Conservation (phyloP, 2,113 vertebrate genomes). For the Accipiter virgatus region DNA sequence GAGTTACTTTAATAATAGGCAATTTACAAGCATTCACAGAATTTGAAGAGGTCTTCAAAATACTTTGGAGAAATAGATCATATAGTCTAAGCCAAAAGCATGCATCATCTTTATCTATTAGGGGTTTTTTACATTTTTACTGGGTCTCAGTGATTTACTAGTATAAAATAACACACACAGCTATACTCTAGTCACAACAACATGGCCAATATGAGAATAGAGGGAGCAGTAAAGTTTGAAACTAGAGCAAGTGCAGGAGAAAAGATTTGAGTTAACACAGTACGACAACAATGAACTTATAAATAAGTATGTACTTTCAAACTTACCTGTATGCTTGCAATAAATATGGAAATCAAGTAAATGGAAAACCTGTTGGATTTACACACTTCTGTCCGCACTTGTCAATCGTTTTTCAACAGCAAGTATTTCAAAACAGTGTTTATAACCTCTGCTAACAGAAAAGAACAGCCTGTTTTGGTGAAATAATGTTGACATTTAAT, state of each 20-base stretch:
- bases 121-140: not conserved
- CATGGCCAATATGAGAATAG: not conserved
- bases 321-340: not conserved
- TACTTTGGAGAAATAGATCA: not conserved
- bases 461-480: not conserved
- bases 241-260: not conserved
- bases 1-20: not conserved
- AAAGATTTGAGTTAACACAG: not conserved
- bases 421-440: not conserved
- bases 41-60: constrained; percentile 33
- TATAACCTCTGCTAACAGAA: not conserved
- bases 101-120: not conserved
- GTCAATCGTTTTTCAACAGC: not conserved
- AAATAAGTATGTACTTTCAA: not conserved
- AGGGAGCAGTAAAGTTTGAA: not conserved
- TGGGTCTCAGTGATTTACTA: not conserved
- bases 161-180: not conserved
- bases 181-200: not conserved
- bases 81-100: not conserved
- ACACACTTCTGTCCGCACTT: not conserved
- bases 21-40: not conserved
- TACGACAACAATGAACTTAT: not conserved
- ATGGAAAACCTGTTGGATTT: constrained; percentile 7
- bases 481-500: constrained; percentile 44
- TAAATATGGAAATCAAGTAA: constrained; percentile 15